A percentile compares a stretch with the other conserved stretches of the same genome.
phyloP scores from a whole-genome alignment of 2,888 invertebrate species.

The Ceratothoa steindachneri region DNA sequence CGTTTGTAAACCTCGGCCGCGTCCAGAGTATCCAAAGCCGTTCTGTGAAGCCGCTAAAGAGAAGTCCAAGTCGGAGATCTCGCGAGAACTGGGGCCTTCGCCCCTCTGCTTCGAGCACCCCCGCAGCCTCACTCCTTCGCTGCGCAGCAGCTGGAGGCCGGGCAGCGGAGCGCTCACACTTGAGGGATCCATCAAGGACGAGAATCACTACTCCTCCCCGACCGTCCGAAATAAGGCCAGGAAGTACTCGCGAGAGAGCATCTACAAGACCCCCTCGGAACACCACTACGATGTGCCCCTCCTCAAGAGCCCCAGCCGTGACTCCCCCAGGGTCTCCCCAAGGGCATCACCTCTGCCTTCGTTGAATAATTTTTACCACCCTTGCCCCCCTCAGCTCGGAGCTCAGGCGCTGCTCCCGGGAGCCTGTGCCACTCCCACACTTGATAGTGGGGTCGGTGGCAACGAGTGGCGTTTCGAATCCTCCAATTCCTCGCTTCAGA shows the following conservation, averaged over 20 bases:
- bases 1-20: too few species aligned
- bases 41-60: constrained; percentile 32
- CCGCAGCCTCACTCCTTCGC: constrained; percentile 35
- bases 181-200: not conserved
- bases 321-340: constrained; percentile 18
- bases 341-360: not conserved
- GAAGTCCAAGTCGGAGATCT: constrained; percentile 43
- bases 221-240: not conserved
- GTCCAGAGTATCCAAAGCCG: constrained; percentile 39
- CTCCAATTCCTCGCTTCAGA: constrained; percentile 31
- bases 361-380: not conserved
- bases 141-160: constrained; percentile 30
- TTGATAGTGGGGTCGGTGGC: not conserved
- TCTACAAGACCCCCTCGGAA: constrained; percentile 35
- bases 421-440: constrained; percentile 49
- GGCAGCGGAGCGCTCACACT: not conserved
- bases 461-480: constrained; percentile 15
- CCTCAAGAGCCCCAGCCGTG: constrained; percentile 51
- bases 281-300: constrained; percentile 46
- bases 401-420: not conserved
- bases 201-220: constrained; percentile 45
- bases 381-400: not conserved
- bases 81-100: constrained; percentile 27
- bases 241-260: constrained; percentile 3
- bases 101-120: constrained; percentile 36